Evolutionary conservation across 2,888 invertebrate genomes (phyloP).

Genomic region (Dione vanillae): DNA sequence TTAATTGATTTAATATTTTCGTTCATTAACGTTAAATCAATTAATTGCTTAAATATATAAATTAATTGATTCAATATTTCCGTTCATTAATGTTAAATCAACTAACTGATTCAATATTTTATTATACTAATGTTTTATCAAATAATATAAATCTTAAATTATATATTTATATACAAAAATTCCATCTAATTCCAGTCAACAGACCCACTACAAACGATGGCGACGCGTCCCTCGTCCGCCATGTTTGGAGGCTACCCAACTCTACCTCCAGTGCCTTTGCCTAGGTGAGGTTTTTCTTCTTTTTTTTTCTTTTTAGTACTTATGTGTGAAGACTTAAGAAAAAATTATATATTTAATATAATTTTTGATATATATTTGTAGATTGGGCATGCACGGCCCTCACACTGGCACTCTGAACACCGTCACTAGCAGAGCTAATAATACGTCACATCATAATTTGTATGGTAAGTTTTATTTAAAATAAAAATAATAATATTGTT

Average conservation of each 20-base stretch:
- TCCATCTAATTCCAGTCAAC: slow-evolving; percentile 57
- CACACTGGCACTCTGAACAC: slow-evolving; percentile 71
- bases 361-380: slow-evolving; percentile 40
- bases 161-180: too few species aligned
- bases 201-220: slow-evolving; percentile 85
- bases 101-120: neutral
- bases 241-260: slow-evolving; percentile 92
- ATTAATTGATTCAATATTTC: too few species aligned
- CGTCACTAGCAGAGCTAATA: slow-evolving; percentile 67
- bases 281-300: slow-evolving; percentile 86
- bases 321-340: too few species aligned
- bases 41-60: too few species aligned
- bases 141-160: too few species aligned
- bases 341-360: too few species aligned
- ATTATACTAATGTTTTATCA: too few species aligned
- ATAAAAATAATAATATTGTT: too few species aligned
- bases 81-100: too few species aligned
- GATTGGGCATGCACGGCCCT: slow-evolving; percentile 77
- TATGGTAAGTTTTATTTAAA: slow-evolving; percentile 74
- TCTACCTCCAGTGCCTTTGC: slow-evolving; percentile 90
- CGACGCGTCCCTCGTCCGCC: slow-evolving; percentile 91
- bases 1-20: too few species aligned
- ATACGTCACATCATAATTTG: slow-evolving; percentile 69
- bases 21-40: too few species aligned
- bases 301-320: too few species aligned